Evolutionary conservation across 2,113 vertebrate species (phyloP).

Genomic region (Eleginops maclovinus): DNA sequence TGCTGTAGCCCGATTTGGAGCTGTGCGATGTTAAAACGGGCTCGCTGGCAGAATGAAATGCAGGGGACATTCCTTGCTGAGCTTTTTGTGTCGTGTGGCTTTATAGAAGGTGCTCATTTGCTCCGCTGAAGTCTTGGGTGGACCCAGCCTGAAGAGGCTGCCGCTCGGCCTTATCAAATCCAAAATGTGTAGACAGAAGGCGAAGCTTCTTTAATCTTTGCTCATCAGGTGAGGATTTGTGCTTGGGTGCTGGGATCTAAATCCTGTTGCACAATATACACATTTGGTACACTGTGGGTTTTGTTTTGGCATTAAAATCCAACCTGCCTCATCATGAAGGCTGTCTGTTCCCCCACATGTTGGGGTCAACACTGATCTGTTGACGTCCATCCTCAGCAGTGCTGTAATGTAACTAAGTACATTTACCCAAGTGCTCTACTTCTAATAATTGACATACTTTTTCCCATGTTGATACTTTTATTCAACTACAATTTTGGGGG

Average conservation of each 20-base stretch:
- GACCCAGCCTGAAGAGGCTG: slow-evolving; percentile 67
- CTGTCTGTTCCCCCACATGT: slow-evolving; percentile 48
- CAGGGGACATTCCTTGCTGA: slow-evolving; percentile 77
- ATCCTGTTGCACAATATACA: slow-evolving; percentile 55
- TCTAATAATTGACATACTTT: no score
- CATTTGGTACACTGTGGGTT: background rate
- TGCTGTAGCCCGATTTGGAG: slow-evolving; percentile 43
- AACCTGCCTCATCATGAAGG: slow-evolving; percentile 34
- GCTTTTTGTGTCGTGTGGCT: slow-evolving; percentile 84
- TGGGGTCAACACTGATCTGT: slow-evolving; percentile 43
- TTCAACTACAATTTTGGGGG: no score
- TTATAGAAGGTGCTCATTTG: slow-evolving; percentile 83
- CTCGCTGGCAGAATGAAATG: slow-evolving; percentile 65
- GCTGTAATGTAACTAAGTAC: no score
- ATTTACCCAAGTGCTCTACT: no score
- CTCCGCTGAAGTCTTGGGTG: slow-evolving; percentile 71
- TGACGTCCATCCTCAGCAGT: slow-evolving; percentile 35
- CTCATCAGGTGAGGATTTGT: slow-evolving; percentile 45
- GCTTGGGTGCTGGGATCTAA: slow-evolving; percentile 10
- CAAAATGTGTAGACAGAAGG: slow-evolving; percentile 26
- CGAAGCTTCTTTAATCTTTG: slow-evolving; percentile 21
- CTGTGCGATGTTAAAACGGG: slow-evolving; percentile 61
- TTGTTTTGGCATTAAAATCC: slow-evolving; percentile 24
- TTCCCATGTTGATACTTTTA: no score
- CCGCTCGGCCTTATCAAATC: slow-evolving; percentile 42